phyloP scores from a whole-genome alignment of 2,888 invertebrate genomes.

The Heteropelma amictum region DNA sequence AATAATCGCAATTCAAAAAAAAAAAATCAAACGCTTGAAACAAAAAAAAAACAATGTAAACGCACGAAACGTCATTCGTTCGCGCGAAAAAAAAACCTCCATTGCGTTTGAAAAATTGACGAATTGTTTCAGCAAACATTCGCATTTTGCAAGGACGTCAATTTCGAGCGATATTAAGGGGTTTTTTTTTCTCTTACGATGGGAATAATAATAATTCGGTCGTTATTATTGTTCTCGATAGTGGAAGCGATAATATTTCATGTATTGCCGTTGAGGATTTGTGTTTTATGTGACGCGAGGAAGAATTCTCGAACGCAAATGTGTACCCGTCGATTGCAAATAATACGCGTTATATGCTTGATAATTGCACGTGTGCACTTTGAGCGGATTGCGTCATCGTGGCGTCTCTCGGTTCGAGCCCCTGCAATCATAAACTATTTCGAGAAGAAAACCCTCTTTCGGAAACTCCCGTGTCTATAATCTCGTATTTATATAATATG shows the following conservation, averaged over 20 bases:
- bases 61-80: neutral
- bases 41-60: neutral
- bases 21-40: neutral
- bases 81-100: neutral
- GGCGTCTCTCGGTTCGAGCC: constrained; percentile 1
- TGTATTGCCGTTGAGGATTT: no score
- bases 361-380: constrained; percentile 31
- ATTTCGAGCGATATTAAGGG: no score
- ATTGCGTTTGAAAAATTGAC: neutral
- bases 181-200: no score
- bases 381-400: constrained; percentile 26
- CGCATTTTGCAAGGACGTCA: neutral
- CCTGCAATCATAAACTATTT: constrained; percentile 40
- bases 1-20: neutral
- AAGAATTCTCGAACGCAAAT: no score
- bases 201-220: no score
- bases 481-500: neutral
- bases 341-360: neutral
- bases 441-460: constrained; percentile 9
- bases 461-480: neutral
- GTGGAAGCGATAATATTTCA: no score
- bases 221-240: no score
- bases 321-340: neutral
- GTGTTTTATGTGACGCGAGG: no score
- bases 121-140: neutral